Percentiles rank a stretch among this genome's conserved stretches.
These are phyloP conservation scores for Nemopilema nomurai DNA, from an alignment of 30 jellyfish, hydroid and myxozoan genomes.

Conservation along the genomic window DNA sequence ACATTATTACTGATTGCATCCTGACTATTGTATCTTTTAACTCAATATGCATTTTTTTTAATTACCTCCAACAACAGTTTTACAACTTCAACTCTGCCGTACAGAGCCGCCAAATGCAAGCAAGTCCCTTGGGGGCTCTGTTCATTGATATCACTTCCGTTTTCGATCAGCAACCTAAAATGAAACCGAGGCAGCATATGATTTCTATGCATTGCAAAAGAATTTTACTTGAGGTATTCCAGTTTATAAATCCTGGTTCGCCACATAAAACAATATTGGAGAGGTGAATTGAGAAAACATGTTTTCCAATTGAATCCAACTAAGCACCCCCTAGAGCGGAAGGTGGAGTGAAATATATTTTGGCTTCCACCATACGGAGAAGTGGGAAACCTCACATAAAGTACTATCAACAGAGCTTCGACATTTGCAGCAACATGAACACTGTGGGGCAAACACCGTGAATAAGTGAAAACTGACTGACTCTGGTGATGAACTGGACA, in stretches of 20 bases:
- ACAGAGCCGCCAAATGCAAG: slow-evolving; percentile 85
- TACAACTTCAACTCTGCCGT: slow-evolving; percentile 87
- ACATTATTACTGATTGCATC: too few species aligned
- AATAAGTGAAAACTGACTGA: too few species aligned
- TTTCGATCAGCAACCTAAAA: slow-evolving; percentile 66
- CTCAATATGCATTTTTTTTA: too few species aligned
- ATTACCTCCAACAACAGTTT: slow-evolving; percentile 76
- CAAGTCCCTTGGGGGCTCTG: slow-evolving; percentile 84
- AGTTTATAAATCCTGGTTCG: too few species aligned
- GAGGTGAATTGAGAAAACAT: too few species aligned
- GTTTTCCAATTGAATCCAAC: background rate
- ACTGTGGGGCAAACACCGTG: too few species aligned
- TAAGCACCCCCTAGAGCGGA: background rate
- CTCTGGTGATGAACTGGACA: too few species aligned
- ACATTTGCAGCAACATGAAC: too few species aligned
- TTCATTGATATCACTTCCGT: slow-evolving; percentile 89
- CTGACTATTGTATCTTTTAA: too few species aligned
- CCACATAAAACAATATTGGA: too few species aligned
- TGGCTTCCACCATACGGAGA: background rate
- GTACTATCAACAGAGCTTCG: too few species aligned
- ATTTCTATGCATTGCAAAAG: background rate
- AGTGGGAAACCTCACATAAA: too few species aligned
- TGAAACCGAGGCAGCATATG: background rate
- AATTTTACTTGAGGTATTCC: background rate
- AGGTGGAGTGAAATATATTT: background rate